These are phyloP conservation scores for Drosophila ercepeae DNA, from an alignment of 1,140 invertebrate species.

Conservation along the genomic window DNA sequence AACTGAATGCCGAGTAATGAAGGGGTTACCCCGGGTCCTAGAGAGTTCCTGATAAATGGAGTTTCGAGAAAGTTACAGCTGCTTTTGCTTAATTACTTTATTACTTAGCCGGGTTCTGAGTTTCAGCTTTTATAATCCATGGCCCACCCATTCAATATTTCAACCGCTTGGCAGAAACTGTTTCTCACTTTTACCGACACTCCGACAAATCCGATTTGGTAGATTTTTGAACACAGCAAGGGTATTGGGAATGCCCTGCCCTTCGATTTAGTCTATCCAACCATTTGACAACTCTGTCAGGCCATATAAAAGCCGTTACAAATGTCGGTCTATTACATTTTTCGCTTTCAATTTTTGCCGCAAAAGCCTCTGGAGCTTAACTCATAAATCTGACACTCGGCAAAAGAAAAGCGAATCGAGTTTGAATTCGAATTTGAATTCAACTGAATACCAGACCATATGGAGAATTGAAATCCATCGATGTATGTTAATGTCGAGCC, in stretches of 20 bases:
- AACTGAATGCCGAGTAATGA: constrained; percentile 12
- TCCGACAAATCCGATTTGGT: constrained; percentile 44
- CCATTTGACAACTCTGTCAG: constrained; percentile 61
- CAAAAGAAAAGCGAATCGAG: neutral
- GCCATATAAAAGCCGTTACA: constrained; percentile 26
- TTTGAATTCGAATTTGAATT: neutral
- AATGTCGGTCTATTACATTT: constrained; percentile 32
- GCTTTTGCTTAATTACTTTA: neutral
- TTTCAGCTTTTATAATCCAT: neutral
- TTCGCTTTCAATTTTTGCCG: constrained; percentile 55
- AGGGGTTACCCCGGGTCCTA: too few relatives aligned
- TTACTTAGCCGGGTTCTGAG: neutral
- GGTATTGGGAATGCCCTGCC: neutral
- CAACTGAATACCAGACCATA: neutral
- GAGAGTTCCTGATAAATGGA: neutral
- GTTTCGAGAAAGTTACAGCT: neutral
- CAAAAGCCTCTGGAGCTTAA: constrained; percentile 48
- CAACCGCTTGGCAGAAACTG: neutral
- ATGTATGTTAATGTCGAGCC: constrained; percentile 59
- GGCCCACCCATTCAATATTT: neutral
- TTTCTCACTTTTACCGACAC: constrained; percentile 15
- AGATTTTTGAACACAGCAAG: constrained; percentile 11
- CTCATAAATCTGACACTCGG: constrained; percentile 67
- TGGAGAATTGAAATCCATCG: constrained; percentile 15
- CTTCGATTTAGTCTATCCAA: constrained; percentile 29